Conservation (phyloP, 2,888 invertebrate species). For the Taenaris catops region DNA sequence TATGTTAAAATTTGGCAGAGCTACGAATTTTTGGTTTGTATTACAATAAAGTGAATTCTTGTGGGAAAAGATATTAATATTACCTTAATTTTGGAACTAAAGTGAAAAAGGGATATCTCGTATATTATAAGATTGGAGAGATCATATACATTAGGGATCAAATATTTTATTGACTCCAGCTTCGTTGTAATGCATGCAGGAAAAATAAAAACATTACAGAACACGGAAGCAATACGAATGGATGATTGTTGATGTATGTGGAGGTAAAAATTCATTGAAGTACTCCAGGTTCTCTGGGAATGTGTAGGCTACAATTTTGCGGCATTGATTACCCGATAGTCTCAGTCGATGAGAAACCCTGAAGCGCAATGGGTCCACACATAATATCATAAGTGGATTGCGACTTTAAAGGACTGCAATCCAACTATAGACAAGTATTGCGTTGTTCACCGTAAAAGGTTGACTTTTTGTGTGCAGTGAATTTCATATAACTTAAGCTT, state of each 20-base stretch:
- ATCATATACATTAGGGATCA: too few species aligned
- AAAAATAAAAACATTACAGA: too few species aligned
- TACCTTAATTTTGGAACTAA: too few species aligned
- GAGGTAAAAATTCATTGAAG: conserved; percentile 27
- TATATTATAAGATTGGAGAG: too few species aligned
- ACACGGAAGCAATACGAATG: conserved; percentile 16
- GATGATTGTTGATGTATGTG: conserved; percentile 1
- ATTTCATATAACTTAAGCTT: conserved; percentile 46
- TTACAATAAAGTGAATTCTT: too few species aligned
- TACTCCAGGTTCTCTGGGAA: conserved; percentile 24
- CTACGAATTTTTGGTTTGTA: too few species aligned
- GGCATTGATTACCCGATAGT: conserved; percentile 33
- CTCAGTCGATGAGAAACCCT: conserved; percentile 58
- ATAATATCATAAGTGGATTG: conserved; percentile 67
- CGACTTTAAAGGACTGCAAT: conserved; percentile 58
- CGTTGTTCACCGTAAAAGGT: conserved; percentile 52
- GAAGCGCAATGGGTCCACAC: conserved; percentile 42
- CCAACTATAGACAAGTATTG: conserved; percentile 50
- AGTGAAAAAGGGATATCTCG: too few species aligned
- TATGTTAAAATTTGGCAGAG: too few species aligned
- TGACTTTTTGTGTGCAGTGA: conserved; percentile 52
- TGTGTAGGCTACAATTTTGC: conserved; percentile 36
- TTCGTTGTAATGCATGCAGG: too few species aligned
- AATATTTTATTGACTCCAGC: too few species aligned
- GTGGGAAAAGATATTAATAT: too few species aligned